Conservation (phyloP, 2,797 vertebrate species). For the Typhlichthys subterraneus region DNA sequence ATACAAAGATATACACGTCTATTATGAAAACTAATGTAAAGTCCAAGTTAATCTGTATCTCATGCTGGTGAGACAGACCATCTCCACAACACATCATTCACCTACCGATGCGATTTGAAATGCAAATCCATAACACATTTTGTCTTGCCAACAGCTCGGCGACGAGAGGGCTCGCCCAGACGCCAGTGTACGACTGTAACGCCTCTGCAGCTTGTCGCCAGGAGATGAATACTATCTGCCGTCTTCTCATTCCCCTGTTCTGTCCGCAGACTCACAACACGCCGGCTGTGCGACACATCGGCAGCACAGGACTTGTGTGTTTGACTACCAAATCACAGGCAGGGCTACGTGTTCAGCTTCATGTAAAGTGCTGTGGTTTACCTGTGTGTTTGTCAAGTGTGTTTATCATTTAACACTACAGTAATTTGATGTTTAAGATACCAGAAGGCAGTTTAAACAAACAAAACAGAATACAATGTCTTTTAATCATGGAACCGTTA, state of each 20-base stretch:
- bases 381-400: too few relatives aligned
- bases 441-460: too few relatives aligned
- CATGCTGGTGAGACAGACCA: background rate
- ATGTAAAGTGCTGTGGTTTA: background rate
- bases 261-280: conserved; percentile 43
- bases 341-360: background rate
- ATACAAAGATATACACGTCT: too few relatives aligned
- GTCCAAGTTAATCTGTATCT: background rate
- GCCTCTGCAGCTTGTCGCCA: conserved; percentile 33
- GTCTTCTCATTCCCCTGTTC: conserved; percentile 12
- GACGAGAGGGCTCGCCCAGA: conserved; percentile 20
- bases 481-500: too few relatives aligned
- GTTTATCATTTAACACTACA: too few relatives aligned
- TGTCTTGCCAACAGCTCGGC: background rate
- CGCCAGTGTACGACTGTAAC: conserved; percentile 17
- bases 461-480: too few relatives aligned
- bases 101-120: too few relatives aligned
- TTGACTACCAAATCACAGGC: conserved; percentile 25
- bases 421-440: too few relatives aligned
- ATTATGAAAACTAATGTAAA: too few relatives aligned
- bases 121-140: background rate
- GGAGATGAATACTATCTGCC: conserved; percentile 6
- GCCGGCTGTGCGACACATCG: conserved; percentile 7
- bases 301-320: background rate
- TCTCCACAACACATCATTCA: background rate